Base-by-base conservation (phyloP, 2,797 vertebrate genomes). In the Siniperca obscura region DNA sequence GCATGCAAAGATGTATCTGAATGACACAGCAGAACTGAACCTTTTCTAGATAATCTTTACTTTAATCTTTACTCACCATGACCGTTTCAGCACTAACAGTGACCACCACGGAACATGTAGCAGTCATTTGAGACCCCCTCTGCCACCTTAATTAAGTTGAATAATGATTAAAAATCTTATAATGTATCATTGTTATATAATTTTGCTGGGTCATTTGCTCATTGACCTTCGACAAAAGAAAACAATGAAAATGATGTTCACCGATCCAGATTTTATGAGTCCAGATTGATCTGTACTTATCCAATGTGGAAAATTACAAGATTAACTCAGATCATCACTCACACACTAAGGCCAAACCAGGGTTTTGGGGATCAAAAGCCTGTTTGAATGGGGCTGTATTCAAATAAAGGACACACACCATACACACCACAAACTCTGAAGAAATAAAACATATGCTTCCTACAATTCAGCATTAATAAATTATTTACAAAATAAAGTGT, bases 71-170 rank as follows among this genome's bases (percentile, higher is more conserved):
- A 30, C 27, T 8, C 17, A 1, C 60, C 48, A 25, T n/a, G 42
- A 30, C 44, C 34, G 67, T 53, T 50, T 59, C 19, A 36, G 14
- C 40, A 34, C 27, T 5, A 30, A 52, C 8, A 61, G 30, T 42
- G 59, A 64, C 40, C 53, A 74, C 9, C 50, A 44, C 25, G 3
- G 65, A 25, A 70, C 60, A 30, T 48, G 22, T 19, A 61, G 30
- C 56, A 48, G 46, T 66, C 57, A 68, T 60, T 40, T 72, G 30
- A 71, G 55, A 77, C 17, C 30, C 30, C 53, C 42, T 73, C 50
- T 40, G 40, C 42, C 40, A 73, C 70, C 69, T 72, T 83, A 77
- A 82, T 87, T 83, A 81, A 68, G 70, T 34, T 78, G 64, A 87
- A 80, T 59, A 72, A 76, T 70, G 34, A 30, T 76, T 57, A 67